Conservation (phyloP, 2,113 vertebrate species). For the Nicator chloris region DNA sequence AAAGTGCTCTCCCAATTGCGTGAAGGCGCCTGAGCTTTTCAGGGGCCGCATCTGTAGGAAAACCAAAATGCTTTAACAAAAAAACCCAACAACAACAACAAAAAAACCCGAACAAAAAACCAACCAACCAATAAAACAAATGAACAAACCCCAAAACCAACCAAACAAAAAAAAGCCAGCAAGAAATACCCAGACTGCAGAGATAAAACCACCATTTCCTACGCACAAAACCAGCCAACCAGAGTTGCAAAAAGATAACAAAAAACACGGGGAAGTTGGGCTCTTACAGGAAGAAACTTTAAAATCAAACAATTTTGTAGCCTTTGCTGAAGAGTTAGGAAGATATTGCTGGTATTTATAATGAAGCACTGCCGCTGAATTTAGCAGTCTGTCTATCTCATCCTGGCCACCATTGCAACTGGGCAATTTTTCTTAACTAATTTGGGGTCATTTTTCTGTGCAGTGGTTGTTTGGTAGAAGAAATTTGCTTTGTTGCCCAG, state of each 20-base stretch:
- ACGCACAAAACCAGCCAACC: accelerated
- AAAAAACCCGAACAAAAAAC: too few relatives aligned
- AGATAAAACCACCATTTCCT: background rate
- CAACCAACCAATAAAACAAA: too few relatives aligned
- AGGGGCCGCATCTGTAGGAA: background rate
- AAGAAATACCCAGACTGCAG: background rate
- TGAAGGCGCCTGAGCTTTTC: background rate
- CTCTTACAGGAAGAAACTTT: background rate
- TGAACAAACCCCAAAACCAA: background rate
- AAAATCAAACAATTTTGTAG: background rate
- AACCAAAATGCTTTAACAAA: background rate
- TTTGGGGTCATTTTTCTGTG: background rate
- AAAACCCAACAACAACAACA: background rate
- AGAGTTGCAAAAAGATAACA: background rate
- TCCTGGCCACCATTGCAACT: background rate
- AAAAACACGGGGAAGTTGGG: background rate
- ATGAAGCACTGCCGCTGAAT: background rate
- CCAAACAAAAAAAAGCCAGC: background rate
- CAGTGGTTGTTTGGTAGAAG: background rate
- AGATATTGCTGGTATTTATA: background rate
- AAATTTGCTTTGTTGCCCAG: background rate
- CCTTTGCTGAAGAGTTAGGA: background rate
- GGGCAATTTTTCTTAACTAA: background rate
- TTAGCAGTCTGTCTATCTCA: background rate
- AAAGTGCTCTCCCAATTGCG: background rate